These are phyloP conservation scores for Otus scops DNA, from an alignment of 2,797 vertebrate species.

Conservation along the genomic window DNA sequence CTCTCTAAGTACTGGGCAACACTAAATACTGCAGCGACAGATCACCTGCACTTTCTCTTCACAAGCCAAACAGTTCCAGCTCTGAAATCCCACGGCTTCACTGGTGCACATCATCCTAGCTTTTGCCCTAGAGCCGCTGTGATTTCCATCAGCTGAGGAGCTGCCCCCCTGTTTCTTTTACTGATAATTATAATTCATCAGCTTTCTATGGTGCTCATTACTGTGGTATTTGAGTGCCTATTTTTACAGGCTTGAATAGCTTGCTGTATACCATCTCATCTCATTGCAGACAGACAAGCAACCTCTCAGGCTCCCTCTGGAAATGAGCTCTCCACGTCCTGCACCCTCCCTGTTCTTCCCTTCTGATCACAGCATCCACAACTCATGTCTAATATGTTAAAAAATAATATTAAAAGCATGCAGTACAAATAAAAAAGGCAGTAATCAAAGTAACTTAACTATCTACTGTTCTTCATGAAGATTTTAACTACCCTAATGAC, in stretches of 20 bases:
- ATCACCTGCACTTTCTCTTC: background rate
- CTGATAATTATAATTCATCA: conserved; percentile 40
- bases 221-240: background rate
- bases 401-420: background rate
- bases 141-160: background rate
- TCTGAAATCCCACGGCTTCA: background rate
- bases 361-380: background rate
- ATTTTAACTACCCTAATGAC: background rate
- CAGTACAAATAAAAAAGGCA: background rate
- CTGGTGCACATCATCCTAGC: background rate
- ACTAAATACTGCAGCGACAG: background rate
- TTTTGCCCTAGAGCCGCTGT: background rate
- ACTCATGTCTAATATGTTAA: background rate
- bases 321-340: background rate
- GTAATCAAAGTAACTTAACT: background rate
- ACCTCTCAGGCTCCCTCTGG: background rate
- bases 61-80: background rate
- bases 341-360: background rate
- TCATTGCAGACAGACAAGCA: background rate
- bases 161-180: background rate
- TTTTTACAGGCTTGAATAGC: conserved; percentile 10
- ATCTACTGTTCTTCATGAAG: background rate
- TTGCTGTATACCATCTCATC: background rate
- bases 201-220: conserved; percentile 35
- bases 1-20: background rate